Percentiles rank a stretch among this genome's conserved stretches.
Evolutionary conservation across 2,888 invertebrate genomes (phyloP).

Genomic region (Argynnis bischoffii): DNA sequence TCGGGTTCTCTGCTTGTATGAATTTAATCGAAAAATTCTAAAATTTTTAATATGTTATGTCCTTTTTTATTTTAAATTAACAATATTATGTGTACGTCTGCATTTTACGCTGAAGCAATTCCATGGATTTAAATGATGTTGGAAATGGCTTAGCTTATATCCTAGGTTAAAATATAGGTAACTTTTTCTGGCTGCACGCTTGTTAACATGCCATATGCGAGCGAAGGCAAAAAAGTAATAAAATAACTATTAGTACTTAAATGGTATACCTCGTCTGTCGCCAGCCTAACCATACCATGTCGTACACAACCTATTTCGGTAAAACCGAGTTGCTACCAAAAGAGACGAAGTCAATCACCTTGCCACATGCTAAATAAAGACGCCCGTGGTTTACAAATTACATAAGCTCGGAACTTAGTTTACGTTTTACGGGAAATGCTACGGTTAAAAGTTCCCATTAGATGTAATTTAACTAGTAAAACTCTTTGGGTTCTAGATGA

Average conservation of each 20-base stretch:
- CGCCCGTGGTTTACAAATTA: constrained; percentile 21
- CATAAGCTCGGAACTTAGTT: background rate
- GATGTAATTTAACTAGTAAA: background rate
- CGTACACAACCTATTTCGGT: constrained; percentile 37
- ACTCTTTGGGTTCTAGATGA: background rate
- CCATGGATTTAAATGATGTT: too few species aligned
- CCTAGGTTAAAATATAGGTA: too few species aligned
- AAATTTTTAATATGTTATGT: too few species aligned
- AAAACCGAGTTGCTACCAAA: constrained; percentile 35
- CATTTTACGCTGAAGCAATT: too few species aligned
- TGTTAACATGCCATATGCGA: too few species aligned
- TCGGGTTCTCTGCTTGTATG: too few species aligned
- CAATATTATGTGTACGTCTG: too few species aligned
- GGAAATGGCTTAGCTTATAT: too few species aligned
- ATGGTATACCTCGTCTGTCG: background rate
- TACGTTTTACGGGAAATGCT: constrained; percentile 13
- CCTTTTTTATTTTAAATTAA: too few species aligned
- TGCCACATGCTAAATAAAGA: constrained; percentile 31
- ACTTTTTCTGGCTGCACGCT: too few species aligned
- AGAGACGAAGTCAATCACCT: constrained; percentile 40
- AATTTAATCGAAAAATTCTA: too few species aligned
- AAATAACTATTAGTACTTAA: background rate
- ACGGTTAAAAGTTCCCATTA: constrained; percentile 7
- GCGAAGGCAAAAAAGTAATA: background rate
- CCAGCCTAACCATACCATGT: constrained; percentile 19